phyloP scores from a whole-genome alignment of 2,797 vertebrate genomes.

The Pipistrellus pipistrellus region DNA sequence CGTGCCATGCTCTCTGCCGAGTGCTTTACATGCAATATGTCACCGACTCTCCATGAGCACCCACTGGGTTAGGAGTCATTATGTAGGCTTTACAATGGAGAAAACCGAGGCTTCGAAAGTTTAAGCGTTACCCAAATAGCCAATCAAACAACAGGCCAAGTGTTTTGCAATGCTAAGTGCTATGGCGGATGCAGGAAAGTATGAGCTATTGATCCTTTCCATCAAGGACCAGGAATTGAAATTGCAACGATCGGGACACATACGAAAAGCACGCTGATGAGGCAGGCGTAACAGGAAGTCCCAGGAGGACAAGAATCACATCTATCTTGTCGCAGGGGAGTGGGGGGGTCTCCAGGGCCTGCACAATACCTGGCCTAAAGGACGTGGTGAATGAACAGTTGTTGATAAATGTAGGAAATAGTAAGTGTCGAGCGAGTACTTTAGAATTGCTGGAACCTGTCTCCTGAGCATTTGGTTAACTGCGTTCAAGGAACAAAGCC shows the following conservation, averaged over 20 bases:
- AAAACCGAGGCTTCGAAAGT: neutral
- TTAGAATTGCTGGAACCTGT: neutral
- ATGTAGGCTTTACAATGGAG: neutral
- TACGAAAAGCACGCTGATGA: neutral
- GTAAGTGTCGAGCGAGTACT: neutral
- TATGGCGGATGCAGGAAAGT: neutral
- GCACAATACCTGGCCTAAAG: neutral
- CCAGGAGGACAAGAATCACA: neutral
- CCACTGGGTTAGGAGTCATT: too few species aligned
- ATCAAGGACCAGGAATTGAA: conserved; percentile 25
- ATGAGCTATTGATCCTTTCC: neutral
- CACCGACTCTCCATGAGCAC: neutral
- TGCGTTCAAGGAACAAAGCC: neutral
- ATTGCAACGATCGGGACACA: neutral
- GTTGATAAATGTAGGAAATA: conserved; percentile 21
- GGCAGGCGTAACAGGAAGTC: neutral
- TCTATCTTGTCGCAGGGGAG: neutral
- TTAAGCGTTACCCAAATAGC: neutral
- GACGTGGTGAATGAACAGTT: neutral
- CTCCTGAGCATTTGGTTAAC: neutral
- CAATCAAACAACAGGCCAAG: neutral
- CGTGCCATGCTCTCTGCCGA: neutral
- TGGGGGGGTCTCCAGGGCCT: neutral
- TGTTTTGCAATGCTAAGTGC: neutral
- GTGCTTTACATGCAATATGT: neutral